Evolutionary conservation across 2,113 vertebrate genomes (phyloP).

Genomic region (Baryphthengus martii): DNA sequence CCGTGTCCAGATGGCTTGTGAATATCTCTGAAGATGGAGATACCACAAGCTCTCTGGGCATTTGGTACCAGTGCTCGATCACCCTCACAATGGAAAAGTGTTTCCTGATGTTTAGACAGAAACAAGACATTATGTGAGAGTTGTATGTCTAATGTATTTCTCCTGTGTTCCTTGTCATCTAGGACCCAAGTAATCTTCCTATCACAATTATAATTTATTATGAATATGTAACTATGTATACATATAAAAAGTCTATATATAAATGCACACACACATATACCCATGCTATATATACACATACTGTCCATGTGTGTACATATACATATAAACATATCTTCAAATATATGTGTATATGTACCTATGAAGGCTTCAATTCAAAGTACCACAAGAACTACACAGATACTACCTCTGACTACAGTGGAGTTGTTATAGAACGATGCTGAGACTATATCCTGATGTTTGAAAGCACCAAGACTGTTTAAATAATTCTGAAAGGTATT

Average conservation of each 20-base stretch:
- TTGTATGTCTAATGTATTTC: background rate
- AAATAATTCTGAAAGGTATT: background rate
- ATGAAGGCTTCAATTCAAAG: background rate
- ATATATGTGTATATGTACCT: background rate
- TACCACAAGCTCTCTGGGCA: background rate
- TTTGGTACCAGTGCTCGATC: fast-evolving
- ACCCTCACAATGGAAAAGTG: background rate
- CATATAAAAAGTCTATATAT: background rate
- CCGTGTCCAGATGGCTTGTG: background rate
- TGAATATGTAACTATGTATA: background rate
- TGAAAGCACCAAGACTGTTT: background rate
- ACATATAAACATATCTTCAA: background rate
- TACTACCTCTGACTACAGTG: background rate
- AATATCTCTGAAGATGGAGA: background rate
- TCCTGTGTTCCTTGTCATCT: background rate
- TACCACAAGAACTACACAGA: no score
- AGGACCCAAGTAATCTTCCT: background rate
- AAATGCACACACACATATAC: background rate
- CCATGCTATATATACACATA: background rate
- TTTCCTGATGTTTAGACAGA: background rate
- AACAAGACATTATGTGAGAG: background rate
- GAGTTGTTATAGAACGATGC: background rate
- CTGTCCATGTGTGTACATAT: background rate
- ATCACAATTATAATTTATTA: background rate
- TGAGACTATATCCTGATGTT: background rate